Evolutionary conservation across 2,888 invertebrate species (phyloP), one percentile per base, ranked within the genome.

Genomic region (Steromphala cineraria): DNA sequence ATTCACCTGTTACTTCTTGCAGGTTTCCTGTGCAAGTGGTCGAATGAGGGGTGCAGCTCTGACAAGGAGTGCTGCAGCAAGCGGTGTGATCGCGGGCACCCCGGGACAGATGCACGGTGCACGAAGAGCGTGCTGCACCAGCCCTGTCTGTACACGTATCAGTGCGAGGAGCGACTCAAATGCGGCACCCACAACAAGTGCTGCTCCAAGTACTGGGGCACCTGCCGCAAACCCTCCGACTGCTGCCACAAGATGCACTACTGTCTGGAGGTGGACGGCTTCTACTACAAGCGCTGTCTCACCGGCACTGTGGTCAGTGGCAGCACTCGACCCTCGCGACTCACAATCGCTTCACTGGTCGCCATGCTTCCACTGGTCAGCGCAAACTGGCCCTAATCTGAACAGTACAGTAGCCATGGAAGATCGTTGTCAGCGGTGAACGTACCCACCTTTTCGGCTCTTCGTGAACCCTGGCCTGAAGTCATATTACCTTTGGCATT

Each of bases 151-250:
- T 81, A 81, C 56, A 83, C 81, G 2, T 81, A 83, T 78, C 83
- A 83, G 55, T 83, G 83, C 31, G 75, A 81, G 80, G 81, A 81
- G 19, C 79, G 82, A 21, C 80, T 85, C n/a, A 55, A 74, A 7
- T 85, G 85, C 67, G 85, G 85, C 17, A 55, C 53, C 0, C 71
- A 56, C 40, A 83, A 84, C 71, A 80, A 75, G 17, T 85, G 85
- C 76, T 85, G 85, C 67, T 78, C 85, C 67, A 84, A 84, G 75
- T 85, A 82, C 78, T 85, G 85, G 85, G 85, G 85, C 17, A 81
- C 79, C 13, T 85, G 85, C 62, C 82, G 36, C 36, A 67, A 53
- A 0, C 71, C 71, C 4, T 52, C 62, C 1, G 85, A 85, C 67
- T 85, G 85, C 67, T 85, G 85, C 24, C 76, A 83, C 67, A 75